Conservation (phyloP, 2,113 vertebrate species). For the Scatophagus argus region DNA sequence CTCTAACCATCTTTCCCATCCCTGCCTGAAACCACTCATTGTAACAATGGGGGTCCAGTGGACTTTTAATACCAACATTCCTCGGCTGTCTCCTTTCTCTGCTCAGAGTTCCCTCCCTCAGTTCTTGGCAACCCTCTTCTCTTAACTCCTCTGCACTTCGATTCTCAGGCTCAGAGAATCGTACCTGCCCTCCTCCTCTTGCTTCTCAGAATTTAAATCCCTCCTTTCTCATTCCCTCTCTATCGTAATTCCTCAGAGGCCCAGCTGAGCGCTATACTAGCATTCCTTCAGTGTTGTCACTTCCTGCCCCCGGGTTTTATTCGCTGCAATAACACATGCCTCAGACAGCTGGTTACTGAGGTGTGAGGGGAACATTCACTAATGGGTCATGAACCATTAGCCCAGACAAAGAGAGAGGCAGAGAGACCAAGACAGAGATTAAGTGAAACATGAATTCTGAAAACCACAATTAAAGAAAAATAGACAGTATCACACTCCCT, state of each 20-base stretch:
- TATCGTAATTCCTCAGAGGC: conserved; percentile 32
- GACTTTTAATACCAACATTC: conserved; percentile 11
- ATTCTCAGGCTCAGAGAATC: not conserved
- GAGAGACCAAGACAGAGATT: not conserved
- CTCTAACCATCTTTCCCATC: conserved; percentile 1
- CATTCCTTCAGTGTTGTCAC: conserved; percentile 69
- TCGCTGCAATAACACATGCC: conserved; percentile 52
- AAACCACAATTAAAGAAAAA: not conserved
- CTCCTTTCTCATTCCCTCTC: conserved; percentile 1
- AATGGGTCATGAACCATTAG: conserved; percentile 42
- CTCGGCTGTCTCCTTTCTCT: conserved; percentile 8
- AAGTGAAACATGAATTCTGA: not conserved
- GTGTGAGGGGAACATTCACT: conserved; percentile 35
- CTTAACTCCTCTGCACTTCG: not conserved
- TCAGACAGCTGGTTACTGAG: conserved; percentile 58
- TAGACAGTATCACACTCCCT: not conserved
- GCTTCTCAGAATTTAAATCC: conserved; percentile 19
- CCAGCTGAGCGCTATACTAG: conserved; percentile 44
- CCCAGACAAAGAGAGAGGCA: not conserved
- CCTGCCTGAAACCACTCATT: not conserved
- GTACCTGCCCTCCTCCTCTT: conserved; percentile 9
- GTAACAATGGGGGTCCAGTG: not conserved
- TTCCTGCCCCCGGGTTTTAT: conserved; percentile 62
- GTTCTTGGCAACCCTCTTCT: not conserved
- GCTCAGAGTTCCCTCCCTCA: conserved; percentile 4